Evolutionary conservation across 2,888 invertebrate species (phyloP).

Genomic region (Peribatodes rhomboidaria): DNA sequence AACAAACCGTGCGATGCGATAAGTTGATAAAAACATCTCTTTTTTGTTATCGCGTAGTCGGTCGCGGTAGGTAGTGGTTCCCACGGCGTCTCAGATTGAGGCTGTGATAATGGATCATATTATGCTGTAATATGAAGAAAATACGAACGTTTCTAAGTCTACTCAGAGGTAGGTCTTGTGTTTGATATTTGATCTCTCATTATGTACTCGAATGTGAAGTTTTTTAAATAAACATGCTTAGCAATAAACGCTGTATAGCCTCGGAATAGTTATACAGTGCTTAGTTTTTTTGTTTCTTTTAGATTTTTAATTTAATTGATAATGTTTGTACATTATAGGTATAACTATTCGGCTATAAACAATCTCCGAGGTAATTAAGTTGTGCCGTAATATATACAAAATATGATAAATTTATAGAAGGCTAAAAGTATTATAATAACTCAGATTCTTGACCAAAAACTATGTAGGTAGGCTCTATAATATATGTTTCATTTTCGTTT

Average conservation of each 20-base stretch:
- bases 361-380: too few relatives aligned
- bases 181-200: background rate
- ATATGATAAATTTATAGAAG: too few relatives aligned
- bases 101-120: conserved; percentile 51
- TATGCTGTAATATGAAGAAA: conserved; percentile 37
- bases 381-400: too few relatives aligned
- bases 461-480: too few relatives aligned
- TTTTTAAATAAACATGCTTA: background rate
- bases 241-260: too few relatives aligned
- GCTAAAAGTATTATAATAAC: too few relatives aligned
- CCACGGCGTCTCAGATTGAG: conserved; percentile 58
- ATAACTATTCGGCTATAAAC: too few relatives aligned
- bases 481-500: too few relatives aligned
- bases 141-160: conserved; percentile 37
- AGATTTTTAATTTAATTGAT: too few relatives aligned
- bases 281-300: background rate
- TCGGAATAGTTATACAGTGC: too few relatives aligned
- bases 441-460: too few relatives aligned
- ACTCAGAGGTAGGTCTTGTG: conserved; percentile 39
- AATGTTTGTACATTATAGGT: too few relatives aligned
- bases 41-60: conserved; percentile 51
- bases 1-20: conserved; percentile 50
- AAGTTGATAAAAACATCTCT: conserved; percentile 52
- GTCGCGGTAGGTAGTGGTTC: conserved; percentile 50
- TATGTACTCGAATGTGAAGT: background rate